phyloP scores from a whole-genome alignment of 2,797 vertebrate species.

The Anolis apletophallus region DNA sequence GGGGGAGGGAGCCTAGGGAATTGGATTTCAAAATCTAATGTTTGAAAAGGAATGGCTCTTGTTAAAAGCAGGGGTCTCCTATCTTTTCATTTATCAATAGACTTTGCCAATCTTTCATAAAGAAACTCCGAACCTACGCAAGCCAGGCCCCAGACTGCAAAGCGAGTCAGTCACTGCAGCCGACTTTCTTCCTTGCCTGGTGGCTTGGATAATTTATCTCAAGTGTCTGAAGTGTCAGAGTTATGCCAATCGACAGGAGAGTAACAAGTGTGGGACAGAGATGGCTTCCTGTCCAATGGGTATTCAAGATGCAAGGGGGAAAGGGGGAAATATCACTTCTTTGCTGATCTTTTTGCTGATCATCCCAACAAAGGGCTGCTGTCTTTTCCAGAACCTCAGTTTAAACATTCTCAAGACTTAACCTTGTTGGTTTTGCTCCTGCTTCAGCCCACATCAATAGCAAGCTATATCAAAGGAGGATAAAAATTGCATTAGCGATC shows the following conservation, averaged over 20 bases:
- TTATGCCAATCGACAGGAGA: not conserved
- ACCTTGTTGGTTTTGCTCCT: conserved; percentile 44
- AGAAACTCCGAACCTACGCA: not conserved
- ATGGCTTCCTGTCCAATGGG: rapidly evolving
- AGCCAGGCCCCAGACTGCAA: rapidly evolving
- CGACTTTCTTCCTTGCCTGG: not conserved
- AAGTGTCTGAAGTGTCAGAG: not conserved
- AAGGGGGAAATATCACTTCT: not conserved
- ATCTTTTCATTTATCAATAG: too few species aligned
- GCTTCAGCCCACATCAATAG: conserved; percentile 27
- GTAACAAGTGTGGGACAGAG: not conserved
- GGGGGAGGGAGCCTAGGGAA: too few species aligned
- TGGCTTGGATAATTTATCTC: not conserved
- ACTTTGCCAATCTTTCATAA: too few species aligned
- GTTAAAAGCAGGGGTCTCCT: too few species aligned
- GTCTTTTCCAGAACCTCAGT: conserved; percentile 6
- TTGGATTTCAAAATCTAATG: too few species aligned
- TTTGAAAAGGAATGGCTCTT: too few species aligned
- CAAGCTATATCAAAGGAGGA: conserved; percentile 50
- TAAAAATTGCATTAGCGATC: conserved; percentile 56
- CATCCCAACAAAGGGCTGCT: too few species aligned
- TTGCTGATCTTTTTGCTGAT: not conserved
- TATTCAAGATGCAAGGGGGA: rapidly evolving
- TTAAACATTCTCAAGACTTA: conserved; percentile 34
- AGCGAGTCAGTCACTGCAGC: not conserved